Percentiles rank a stretch among this genome's conserved stretches.
phyloP scores from a whole-genome alignment of 2,113 vertebrate genomes.

The Struthio camelus region DNA sequence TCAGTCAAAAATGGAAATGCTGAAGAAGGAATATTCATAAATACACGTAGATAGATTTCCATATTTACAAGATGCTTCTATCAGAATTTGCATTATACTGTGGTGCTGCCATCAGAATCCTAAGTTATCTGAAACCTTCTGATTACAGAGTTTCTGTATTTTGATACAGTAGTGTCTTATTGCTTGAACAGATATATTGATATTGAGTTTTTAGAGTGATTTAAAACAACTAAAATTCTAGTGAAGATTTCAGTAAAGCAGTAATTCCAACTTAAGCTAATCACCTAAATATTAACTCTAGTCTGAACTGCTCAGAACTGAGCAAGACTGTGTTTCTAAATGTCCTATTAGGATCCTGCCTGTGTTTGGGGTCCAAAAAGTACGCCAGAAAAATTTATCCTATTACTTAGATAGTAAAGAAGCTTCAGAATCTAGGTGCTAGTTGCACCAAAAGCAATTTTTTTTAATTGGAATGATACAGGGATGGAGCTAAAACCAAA shows the following conservation, averaged over 20 bases:
- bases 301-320: not conserved
- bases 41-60: not conserved
- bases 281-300: not conserved
- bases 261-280: not conserved
- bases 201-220: not conserved
- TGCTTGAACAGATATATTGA: not conserved
- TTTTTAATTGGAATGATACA: not conserved
- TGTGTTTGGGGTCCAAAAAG: not conserved
- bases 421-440: not conserved
- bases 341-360: not conserved
- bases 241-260: not conserved
- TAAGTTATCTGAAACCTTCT: not conserved
- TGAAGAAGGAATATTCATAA: not conserved
- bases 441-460: not conserved
- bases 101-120: not conserved
- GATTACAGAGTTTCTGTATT: not conserved
- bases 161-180: not conserved
- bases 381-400: not conserved
- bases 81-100: not conserved
- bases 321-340: not conserved
- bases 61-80: not conserved
- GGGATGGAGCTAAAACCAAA: conserved; percentile 1
- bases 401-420: not conserved
- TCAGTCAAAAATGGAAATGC: not conserved
- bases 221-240: not conserved